Percentiles rank a stretch among this genome's conserved stretches.
Conservation (phyloP, 1,140 invertebrate genomes). For the Ceratina calcarata region DNA sequence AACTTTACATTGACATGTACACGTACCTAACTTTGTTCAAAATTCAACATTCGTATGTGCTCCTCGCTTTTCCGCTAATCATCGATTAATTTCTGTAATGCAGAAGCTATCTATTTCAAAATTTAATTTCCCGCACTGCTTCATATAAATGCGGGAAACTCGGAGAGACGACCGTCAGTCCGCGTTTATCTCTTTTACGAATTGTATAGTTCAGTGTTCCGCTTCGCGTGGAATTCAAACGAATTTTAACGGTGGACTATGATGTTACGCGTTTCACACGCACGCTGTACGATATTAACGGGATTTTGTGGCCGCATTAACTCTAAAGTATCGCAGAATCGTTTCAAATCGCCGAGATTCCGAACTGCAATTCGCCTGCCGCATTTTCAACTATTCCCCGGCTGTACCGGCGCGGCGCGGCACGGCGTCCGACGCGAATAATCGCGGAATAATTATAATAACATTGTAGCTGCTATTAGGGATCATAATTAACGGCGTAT, state of each 20-base stretch:
- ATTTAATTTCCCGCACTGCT: too few relatives aligned
- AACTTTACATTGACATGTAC: constrained; percentile 8
- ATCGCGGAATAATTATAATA: constrained; percentile 28
- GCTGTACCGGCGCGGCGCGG: too few relatives aligned
- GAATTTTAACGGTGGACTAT: constrained; percentile 1
- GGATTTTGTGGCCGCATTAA: constrained; percentile 7
- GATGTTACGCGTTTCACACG: neutral
- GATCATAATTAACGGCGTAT: constrained; percentile 15
- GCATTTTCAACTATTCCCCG: neutral
- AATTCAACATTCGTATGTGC: too few relatives aligned
- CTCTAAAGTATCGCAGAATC: neutral
- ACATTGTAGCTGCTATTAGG: neutral
- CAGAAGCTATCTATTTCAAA: too few relatives aligned
- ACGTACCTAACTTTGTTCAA: too few relatives aligned
- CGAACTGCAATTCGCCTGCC: neutral
- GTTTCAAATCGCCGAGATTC: neutral
- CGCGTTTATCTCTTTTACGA: neutral
- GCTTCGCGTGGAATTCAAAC: neutral
- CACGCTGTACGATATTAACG: neutral
- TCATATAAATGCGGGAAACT: too few relatives aligned
- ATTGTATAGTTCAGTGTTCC: neutral
- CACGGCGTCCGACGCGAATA: neutral
- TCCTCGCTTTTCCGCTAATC: too few relatives aligned
- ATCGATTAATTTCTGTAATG: too few relatives aligned
- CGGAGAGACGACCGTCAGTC: too few relatives aligned